Evolutionary conservation across 2,888 invertebrate genomes (phyloP).

Genomic region (Melieria omissa): DNA sequence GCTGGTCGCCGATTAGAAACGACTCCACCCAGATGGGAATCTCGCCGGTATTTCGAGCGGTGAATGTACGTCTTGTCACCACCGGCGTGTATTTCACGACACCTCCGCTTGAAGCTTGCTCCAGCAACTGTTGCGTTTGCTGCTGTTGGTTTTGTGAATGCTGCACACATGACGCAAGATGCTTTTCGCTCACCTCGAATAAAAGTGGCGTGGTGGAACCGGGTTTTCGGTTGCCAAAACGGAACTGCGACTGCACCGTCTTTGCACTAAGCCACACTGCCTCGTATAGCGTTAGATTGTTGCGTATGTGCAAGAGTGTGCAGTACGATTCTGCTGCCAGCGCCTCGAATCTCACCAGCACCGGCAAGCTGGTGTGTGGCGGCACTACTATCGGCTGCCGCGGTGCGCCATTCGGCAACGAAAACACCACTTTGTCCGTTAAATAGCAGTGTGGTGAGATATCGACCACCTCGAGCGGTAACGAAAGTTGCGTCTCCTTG

Average conservation of each 20-base stretch:
- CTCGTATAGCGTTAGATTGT: constrained; percentile 93
- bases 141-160: background rate
- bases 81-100: constrained; percentile 57
- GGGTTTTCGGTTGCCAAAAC: constrained; percentile 87
- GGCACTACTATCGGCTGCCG: constrained; percentile 55
- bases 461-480: constrained; percentile 64
- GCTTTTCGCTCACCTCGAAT: constrained; percentile 78
- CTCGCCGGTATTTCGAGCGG: constrained; percentile 90
- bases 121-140: background rate
- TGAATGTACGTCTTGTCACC: constrained; percentile 83
- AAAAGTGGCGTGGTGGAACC: constrained; percentile 79
- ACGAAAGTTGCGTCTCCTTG: constrained; percentile 55
- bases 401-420: constrained; percentile 50
- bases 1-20: constrained; percentile 73
- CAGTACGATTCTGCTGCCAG: constrained; percentile 59
- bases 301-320: constrained; percentile 72
- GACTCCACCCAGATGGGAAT: constrained; percentile 81
- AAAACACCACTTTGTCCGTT: constrained; percentile 62
- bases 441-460: constrained; percentile 60
- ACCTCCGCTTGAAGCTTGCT: background rate
- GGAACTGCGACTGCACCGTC: constrained; percentile 87
- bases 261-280: constrained; percentile 83
- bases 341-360: constrained; percentile 60
- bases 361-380: constrained; percentile 53
- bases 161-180: constrained; percentile 60